phyloP scores from a whole-genome alignment of 2,888 invertebrate species.

The Syrista parreyssii region DNA sequence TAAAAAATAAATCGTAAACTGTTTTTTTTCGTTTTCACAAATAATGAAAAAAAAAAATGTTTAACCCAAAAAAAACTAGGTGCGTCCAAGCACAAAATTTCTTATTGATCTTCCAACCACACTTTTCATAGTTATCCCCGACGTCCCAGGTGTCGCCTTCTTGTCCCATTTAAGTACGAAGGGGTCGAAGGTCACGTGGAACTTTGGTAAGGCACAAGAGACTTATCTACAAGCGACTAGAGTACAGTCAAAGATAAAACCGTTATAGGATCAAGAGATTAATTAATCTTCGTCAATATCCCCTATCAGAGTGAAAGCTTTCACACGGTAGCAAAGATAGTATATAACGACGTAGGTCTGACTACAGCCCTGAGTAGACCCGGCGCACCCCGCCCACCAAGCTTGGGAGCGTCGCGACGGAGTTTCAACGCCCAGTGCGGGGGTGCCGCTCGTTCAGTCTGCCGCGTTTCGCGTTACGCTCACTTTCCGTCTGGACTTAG shows the following conservation, averaged over 20 bases:
- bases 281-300: neutral
- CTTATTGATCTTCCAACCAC: neutral
- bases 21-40: neutral
- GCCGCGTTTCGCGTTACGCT: conserved; percentile 25
- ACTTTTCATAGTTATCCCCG: neutral
- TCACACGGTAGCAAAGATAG: neutral
- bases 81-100: neutral
- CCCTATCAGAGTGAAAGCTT: neutral
- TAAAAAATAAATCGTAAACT: neutral
- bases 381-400: conserved; percentile 18
- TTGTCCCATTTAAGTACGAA: neutral
- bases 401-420: conserved; percentile 33
- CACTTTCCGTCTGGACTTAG: neutral
- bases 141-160: neutral
- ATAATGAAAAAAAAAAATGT: neutral
- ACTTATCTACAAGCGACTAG: neutral
- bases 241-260: neutral
- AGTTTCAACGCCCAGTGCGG: conserved; percentile 33
- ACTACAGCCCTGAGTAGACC: neutral
- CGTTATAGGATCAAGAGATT: neutral
- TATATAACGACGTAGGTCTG: neutral
- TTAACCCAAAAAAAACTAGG: neutral
- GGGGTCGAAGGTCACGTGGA: neutral
- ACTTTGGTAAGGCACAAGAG: neutral
- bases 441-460: conserved; percentile 44